These are phyloP conservation scores for Diplodus sargus DNA, from an alignment of 2,797 vertebrate genomes.

Conservation along the genomic window DNA sequence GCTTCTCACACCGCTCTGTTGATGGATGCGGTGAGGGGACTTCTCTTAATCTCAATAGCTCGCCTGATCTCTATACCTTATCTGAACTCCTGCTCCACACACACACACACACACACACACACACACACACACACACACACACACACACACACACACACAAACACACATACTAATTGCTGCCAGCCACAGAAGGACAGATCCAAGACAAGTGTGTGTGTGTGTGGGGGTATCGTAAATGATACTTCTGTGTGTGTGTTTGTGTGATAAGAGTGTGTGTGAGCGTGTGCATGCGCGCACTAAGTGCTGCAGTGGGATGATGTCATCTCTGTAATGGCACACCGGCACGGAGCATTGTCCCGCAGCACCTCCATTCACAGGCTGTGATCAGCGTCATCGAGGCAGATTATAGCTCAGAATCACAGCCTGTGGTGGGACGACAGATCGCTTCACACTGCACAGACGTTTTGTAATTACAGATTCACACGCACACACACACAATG, in stretches of 20 bases:
- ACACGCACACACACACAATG: constrained; percentile 19
- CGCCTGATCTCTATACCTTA: constrained; percentile 54
- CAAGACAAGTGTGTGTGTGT: constrained; percentile 46
- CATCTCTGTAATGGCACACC: constrained; percentile 83
- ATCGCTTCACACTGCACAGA: constrained; percentile 51
- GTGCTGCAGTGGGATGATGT: constrained; percentile 87
- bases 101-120: constrained; percentile 37
- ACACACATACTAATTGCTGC: constrained; percentile 68
- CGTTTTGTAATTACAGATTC: constrained; percentile 51
- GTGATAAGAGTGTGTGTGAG: constrained; percentile 30
- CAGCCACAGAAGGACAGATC: constrained; percentile 64
- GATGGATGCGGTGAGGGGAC: constrained; percentile 62
- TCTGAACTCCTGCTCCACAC: constrained; percentile 50
- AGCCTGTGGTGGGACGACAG: constrained; percentile 63
- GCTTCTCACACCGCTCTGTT: constrained; percentile 47
- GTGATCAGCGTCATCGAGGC: constrained; percentile 70
- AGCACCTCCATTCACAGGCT: constrained; percentile 76
- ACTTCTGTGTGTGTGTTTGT: constrained; percentile 45
- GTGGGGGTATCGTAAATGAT: constrained; percentile 69
- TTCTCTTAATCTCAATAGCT: constrained; percentile 55
- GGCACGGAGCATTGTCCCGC: constrained; percentile 74
- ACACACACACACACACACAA: constrained; percentile 37
- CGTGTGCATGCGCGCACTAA: constrained; percentile 59
- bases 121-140: constrained; percentile 34
- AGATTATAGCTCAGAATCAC: constrained; percentile 70